Evolutionary conservation across 2,888 invertebrate genomes (phyloP).

Genomic region (Agapostemon virescens): DNA sequence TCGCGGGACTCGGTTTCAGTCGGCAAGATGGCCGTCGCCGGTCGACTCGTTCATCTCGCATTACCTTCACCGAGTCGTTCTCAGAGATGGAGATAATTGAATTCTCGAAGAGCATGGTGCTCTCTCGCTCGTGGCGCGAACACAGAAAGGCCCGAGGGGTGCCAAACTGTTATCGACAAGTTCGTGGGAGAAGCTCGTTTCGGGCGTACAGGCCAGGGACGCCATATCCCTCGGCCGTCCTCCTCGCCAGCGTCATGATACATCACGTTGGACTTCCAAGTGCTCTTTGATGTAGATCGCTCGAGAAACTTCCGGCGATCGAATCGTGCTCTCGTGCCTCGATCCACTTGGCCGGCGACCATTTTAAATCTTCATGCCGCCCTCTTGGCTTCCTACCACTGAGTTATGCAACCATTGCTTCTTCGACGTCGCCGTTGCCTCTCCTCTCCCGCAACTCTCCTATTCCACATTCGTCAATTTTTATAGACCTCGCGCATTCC

Average conservation of each 20-base stretch:
- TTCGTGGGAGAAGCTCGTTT: conserved; percentile 54
- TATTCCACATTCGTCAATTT: not conserved
- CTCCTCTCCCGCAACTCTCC: no score
- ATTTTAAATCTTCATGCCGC: conserved; percentile 2
- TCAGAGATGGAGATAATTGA: conserved; percentile 71
- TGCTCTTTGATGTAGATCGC: conserved; percentile 33
- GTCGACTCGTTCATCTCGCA: conserved; percentile 64
- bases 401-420: not conserved
- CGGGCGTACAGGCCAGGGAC: conserved; percentile 16
- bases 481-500: not conserved
- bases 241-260: conserved; percentile 10
- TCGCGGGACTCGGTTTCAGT: conserved; percentile 36
- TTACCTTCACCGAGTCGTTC: conserved; percentile 64
- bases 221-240: not conserved
- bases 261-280: conserved; percentile 42
- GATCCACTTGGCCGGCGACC: not conserved
- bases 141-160: conserved; percentile 61
- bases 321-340: conserved; percentile 13
- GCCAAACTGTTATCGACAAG: conserved; percentile 68
- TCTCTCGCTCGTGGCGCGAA: conserved; percentile 57
- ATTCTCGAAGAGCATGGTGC: conserved; percentile 65
- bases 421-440: no score
- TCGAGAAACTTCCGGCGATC: conserved; percentile 17
- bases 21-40: conserved; percentile 57
- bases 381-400: not conserved